Base-by-base conservation (phyloP, 2,113 vertebrate genomes). In the Dissostichus mawsoni region DNA sequence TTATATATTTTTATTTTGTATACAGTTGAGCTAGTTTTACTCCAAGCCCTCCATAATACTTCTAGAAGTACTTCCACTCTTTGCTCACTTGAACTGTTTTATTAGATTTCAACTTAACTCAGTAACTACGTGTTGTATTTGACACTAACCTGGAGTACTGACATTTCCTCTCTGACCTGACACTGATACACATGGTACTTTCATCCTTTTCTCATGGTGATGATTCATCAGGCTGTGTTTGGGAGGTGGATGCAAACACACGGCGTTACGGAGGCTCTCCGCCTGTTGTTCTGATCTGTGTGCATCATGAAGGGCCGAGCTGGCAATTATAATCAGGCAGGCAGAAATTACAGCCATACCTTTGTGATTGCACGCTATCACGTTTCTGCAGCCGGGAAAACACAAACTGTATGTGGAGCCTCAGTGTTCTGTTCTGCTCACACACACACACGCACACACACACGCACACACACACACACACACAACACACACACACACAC, bases 311-410 rank as follows among this genome's bases (percentile, higher is more conserved):
- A 82, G 80, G 87, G 81, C 78, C 88, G 51, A 86, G 79, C 73
- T 70, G 71, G 86, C 87, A 93, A 93, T 94, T 94, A 93, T 81
- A 90, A 93, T 93, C 93, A 93, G 79, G 76, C 80, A 64, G 62
- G 58, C 77, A 90, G 63, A 90, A 92, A 93, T 92, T 92, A 91
- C 85, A 83, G 76, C 83, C 91, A 82, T 92, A 90, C 88, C 90
- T 87, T 59, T 86, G 84, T 94, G 93, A 94, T 94, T 94, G 84
- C 83, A 85, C 59, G 61, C 84, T 88, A 83, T 94, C 73, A 29
- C n/a, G 13, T 92, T 94, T 89, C 83, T 69, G 78, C 53, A 18
- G 76, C 48, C 73, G 52, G 83, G 72, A 69, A 86, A 81, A 88
- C 14, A 75, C 61, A 82, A 69, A 73, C 48, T 56, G 41, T 17